Percentiles rank a stretch among this genome's conserved stretches.
Conservation (phyloP, 2,113 vertebrate genomes). For the Melierax canorus region DNA sequence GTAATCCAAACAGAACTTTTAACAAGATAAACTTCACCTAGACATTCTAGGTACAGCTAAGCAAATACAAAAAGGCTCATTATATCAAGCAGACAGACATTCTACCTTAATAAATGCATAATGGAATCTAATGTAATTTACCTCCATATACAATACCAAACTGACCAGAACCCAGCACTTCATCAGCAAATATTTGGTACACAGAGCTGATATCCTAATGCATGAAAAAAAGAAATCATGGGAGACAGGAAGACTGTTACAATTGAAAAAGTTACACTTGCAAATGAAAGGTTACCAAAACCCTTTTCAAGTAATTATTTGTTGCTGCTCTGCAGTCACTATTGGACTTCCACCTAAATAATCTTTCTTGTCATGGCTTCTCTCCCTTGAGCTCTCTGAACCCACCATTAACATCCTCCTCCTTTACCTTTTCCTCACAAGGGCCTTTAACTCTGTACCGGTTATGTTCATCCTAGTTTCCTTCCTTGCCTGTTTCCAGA, state of each 20-base stretch:
- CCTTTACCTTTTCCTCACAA: neutral
- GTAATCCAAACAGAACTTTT: neutral
- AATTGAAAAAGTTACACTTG: neutral
- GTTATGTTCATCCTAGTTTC: neutral
- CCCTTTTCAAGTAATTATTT: neutral
- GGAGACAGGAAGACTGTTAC: neutral
- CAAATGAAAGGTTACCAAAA: neutral
- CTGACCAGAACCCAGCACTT: constrained; percentile 97
- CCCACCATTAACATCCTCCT: neutral
- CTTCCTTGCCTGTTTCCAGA: neutral
- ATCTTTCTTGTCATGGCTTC: neutral
- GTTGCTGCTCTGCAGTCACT: neutral
- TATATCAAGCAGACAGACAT: neutral
- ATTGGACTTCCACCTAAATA: neutral
- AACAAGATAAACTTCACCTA: neutral
- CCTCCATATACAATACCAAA: constrained; percentile 99
- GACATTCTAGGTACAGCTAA: neutral
- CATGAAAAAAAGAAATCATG: neutral
- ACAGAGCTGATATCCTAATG: constrained; percentile 93
- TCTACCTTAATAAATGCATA: neutral
- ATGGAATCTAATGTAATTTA: constrained; percentile 53
- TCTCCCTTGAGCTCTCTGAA: neutral
- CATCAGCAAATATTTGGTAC: constrained; percentile 98
- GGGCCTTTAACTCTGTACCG: neutral
- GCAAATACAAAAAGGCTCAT: neutral